Conservation (phyloP, 1,140 invertebrate species). For the Drosophila varians region DNA sequence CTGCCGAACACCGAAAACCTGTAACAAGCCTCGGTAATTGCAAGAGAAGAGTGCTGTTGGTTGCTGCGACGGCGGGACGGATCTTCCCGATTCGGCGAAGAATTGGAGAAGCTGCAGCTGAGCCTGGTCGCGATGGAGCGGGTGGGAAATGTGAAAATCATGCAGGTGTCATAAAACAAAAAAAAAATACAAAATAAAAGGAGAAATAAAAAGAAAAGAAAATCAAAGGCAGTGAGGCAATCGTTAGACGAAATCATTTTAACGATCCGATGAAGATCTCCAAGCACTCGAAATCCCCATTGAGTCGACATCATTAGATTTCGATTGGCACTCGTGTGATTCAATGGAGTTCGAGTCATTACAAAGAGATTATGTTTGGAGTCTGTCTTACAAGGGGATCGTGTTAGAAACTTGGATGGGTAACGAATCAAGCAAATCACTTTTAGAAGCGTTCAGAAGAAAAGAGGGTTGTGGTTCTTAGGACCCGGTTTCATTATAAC, state of each 20-base stretch:
- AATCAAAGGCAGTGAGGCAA: constrained; percentile 16
- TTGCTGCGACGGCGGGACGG: too few species aligned
- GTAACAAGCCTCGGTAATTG: constrained; percentile 78
- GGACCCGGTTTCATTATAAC: too few species aligned
- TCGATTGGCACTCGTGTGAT: constrained; percentile 34
- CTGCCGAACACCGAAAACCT: constrained; percentile 56
- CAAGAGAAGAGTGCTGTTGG: constrained; percentile 46
- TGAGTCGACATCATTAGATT: constrained; percentile 35
- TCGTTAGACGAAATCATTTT: constrained; percentile 48
- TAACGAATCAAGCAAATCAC: constrained; percentile 28
- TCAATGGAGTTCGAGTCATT: constrained; percentile 30
- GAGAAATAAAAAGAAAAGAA: constrained; percentile 6
- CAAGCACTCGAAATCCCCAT: constrained; percentile 36
- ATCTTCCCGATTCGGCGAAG: constrained; percentile 34
- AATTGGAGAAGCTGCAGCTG: constrained; percentile 32
- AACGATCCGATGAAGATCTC: constrained; percentile 43
- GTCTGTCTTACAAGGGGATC: constrained; percentile 26
- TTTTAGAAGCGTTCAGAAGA: neutral
- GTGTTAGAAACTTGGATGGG: constrained; percentile 1
- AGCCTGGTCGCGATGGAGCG: constrained; percentile 28
- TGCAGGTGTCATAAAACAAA: constrained; percentile 76
- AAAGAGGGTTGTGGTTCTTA: too few species aligned
- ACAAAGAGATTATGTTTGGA: constrained; percentile 28
- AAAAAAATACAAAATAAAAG: neutral
- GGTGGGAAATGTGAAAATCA: constrained; percentile 78